These are phyloP conservation scores for Luffia ferchaultella DNA, from an alignment of 2,888 invertebrate genomes.

Conservation along the genomic window DNA sequence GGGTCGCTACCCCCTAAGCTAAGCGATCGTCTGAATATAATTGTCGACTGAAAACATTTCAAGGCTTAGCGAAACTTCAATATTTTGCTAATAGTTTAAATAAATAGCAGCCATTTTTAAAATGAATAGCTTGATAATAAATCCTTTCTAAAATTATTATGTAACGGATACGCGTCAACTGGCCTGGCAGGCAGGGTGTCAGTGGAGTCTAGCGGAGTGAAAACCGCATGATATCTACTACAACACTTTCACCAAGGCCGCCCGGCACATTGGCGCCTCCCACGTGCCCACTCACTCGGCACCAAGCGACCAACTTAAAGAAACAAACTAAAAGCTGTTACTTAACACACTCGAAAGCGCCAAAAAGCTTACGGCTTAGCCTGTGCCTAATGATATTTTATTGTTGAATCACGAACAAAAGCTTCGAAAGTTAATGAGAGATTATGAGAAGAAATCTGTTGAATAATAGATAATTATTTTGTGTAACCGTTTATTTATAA, in stretches of 20 bases:
- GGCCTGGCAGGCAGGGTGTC: slow-evolving; percentile 13
- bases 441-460: no score
- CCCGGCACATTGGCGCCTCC: slow-evolving; percentile 29
- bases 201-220: slow-evolving; percentile 28
- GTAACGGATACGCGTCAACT: slow-evolving; percentile 16
- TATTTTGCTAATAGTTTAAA: no score
- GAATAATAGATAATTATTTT: no score
- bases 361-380: background rate
- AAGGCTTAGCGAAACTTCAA: no score
- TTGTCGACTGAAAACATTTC: no score
- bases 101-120: no score
- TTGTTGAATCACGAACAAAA: no score
- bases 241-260: slow-evolving; percentile 56
- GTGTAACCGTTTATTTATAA: no score
- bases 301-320: background rate
- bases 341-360: background rate
- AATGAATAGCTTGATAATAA: background rate
- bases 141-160: background rate
- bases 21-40: no score
- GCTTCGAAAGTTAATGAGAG: no score
- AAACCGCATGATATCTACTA: slow-evolving; percentile 26
- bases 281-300: slow-evolving; percentile 13
- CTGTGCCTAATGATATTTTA: no score
- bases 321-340: background rate
- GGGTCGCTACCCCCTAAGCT: no score